Evolutionary conservation across 2,797 vertebrate species (phyloP).

Genomic region (Gymnodraco acuticeps): DNA sequence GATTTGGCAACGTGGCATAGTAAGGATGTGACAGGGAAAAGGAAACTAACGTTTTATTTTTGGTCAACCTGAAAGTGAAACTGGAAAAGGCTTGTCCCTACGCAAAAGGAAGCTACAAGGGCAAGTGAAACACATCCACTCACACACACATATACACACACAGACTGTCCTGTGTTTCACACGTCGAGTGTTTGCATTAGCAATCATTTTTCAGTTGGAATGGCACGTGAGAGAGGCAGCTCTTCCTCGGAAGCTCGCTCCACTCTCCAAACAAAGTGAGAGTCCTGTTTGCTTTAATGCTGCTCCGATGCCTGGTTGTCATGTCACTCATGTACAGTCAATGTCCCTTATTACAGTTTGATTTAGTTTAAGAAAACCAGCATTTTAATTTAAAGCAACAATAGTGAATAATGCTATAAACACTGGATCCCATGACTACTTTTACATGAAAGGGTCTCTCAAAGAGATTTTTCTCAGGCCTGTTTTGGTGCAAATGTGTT

Average conservation of each 20-base stretch:
- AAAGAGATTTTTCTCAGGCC: too few species aligned
- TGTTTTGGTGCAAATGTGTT: not conserved
- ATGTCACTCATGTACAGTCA: not conserved
- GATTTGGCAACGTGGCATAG: conserved; percentile 75
- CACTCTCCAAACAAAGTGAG: conserved; percentile 69
- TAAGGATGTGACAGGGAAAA: conserved; percentile 78
- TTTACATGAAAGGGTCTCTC: too few species aligned
- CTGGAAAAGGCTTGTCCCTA: conserved; percentile 57
- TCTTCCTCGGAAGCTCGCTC: conserved; percentile 49
- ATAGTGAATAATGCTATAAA: too few species aligned
- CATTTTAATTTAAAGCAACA: too few species aligned
- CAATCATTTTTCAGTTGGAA: conserved; percentile 76
- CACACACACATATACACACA: conserved; percentile 15
- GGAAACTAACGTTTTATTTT: conserved; percentile 73
- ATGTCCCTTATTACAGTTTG: not conserved
- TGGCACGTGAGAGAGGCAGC: conserved; percentile 65
- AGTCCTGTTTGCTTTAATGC: conserved; percentile 68
- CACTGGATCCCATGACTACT: too few species aligned
- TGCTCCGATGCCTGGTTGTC: conserved; percentile 15
- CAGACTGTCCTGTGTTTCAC: conserved; percentile 57
- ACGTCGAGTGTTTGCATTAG: conserved; percentile 74
- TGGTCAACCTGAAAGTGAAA: conserved; percentile 55
- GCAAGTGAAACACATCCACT: conserved; percentile 19
- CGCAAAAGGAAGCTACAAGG: conserved; percentile 27
- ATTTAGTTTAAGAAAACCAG: too few species aligned